These are phyloP conservation scores for Tympanuchus pallidicinctus DNA, from an alignment of 2,113 vertebrate genomes.

Conservation along the genomic window DNA sequence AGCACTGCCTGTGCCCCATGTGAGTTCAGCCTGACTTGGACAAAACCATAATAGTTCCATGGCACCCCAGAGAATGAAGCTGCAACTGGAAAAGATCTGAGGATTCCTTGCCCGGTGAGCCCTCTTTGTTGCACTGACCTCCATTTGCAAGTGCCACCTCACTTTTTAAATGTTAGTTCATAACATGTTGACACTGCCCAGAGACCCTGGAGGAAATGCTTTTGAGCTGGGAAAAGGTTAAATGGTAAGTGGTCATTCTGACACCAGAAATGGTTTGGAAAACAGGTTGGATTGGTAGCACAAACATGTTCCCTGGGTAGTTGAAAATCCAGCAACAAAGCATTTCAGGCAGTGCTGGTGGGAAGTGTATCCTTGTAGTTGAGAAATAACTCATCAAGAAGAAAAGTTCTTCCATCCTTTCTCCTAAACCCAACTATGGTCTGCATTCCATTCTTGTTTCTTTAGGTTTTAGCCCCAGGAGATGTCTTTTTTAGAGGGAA, in stretches of 20 bases:
- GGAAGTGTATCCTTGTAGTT: not conserved
- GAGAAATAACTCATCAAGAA: not conserved
- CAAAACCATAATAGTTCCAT: not conserved
- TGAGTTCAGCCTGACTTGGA: not conserved
- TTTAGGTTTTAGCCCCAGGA: not conserved
- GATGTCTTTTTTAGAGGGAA: not conserved
- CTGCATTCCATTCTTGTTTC: not conserved
- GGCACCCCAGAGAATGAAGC: not conserved
- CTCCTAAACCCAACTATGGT: not conserved
- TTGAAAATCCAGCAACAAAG: not conserved
- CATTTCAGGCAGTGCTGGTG: not conserved
- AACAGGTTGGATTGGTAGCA: not conserved
- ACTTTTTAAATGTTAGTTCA: not conserved
- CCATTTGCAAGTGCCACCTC: not conserved
- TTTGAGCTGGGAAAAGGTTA: not conserved
- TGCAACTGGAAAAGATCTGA: not conserved
- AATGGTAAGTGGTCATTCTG: not conserved
- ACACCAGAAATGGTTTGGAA: not conserved
- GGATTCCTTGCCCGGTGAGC: not conserved
- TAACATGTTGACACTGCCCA: not conserved
- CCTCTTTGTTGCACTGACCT: not conserved
- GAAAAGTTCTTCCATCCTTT: not conserved
- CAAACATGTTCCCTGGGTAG: not conserved
- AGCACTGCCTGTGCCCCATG: not conserved
- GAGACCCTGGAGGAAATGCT: not conserved